Conservation (phyloP, 1,140 invertebrate genomes). For the Drosophila melanica region DNA sequence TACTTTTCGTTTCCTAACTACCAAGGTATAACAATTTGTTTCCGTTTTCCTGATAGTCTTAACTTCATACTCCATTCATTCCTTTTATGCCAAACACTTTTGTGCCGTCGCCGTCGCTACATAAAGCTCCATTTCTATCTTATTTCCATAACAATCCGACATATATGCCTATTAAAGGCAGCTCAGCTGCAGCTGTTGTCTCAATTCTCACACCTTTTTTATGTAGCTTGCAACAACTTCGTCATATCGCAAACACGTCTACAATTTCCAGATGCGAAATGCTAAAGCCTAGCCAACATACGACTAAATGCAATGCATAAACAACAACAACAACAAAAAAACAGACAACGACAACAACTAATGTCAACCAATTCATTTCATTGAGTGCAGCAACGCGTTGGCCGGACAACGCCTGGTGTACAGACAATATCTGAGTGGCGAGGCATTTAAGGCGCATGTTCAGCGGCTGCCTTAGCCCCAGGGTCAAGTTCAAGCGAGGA, state of each 20-base stretch:
- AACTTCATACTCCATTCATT: neutral
- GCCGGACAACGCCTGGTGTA: slow-evolving; percentile 37
- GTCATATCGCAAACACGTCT: slow-evolving; percentile 39
- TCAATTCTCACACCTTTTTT: slow-evolving; percentile 67
- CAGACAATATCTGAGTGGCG: slow-evolving; percentile 18
- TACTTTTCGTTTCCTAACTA: too few relatives aligned
- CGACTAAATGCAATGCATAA: slow-evolving; percentile 15
- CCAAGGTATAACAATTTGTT: too few relatives aligned
- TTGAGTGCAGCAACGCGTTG: slow-evolving; percentile 75
- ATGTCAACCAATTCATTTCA: slow-evolving; percentile 81
- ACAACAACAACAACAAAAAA: slow-evolving; percentile 30
- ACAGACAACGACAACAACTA: slow-evolving; percentile 58
- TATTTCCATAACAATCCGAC: slow-evolving; percentile 71
- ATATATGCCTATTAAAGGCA: slow-evolving; percentile 77
- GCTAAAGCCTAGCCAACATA: slow-evolving; percentile 37
- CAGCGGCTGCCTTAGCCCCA: slow-evolving; percentile 71
- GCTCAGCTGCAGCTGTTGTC: slow-evolving; percentile 69
- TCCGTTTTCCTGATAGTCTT: neutral
- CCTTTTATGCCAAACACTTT: neutral
- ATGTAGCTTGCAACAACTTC: slow-evolving; percentile 7
- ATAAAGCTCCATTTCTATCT: slow-evolving; percentile 38
- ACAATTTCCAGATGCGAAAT: slow-evolving; percentile 65
- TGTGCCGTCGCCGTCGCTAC: neutral
- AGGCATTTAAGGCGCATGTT: slow-evolving; percentile 74
- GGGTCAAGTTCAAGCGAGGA: slow-evolving; percentile 71